phyloP scores from a whole-genome alignment of 1,140 invertebrate genomes.

The Cydia pomonella region DNA sequence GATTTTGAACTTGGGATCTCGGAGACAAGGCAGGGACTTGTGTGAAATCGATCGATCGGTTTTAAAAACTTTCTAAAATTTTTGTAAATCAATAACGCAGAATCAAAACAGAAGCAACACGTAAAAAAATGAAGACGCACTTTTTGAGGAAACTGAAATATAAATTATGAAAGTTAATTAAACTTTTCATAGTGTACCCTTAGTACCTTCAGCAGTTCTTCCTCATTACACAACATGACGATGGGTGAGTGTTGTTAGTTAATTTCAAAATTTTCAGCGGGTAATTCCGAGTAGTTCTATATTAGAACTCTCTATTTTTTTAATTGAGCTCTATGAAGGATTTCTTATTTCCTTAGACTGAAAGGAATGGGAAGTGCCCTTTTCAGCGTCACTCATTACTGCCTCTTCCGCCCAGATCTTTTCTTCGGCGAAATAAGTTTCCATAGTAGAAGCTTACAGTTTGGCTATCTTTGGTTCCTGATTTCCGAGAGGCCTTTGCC shows the following conservation, averaged over 20 bases:
- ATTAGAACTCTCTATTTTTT: neutral
- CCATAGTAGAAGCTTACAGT: neutral
- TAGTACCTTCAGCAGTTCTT: constrained; percentile 13
- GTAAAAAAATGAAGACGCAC: constrained; percentile 26
- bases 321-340: too few species aligned
- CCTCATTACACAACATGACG: constrained; percentile 47
- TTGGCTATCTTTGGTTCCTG: neutral
- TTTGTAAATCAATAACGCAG: constrained; percentile 28
- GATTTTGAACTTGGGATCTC: neutral
- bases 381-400: neutral
- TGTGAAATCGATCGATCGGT: constrained; percentile 42
- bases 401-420: neutral
- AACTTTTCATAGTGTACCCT: constrained; percentile 50
- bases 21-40: constrained; percentile 15
- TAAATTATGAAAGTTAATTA: constrained; percentile 60
- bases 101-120: neutral
- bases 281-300: neutral
- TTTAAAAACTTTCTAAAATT: constrained; percentile 34
- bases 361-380: too few species aligned
- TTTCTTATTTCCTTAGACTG: too few species aligned
- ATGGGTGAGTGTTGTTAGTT: constrained; percentile 56
- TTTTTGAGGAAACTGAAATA: constrained; percentile 37
- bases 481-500: too few species aligned
- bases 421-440: neutral
- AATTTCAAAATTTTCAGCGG: neutral